Conservation (phyloP, 2,113 vertebrate genomes). For the Callipepla squamata region DNA sequence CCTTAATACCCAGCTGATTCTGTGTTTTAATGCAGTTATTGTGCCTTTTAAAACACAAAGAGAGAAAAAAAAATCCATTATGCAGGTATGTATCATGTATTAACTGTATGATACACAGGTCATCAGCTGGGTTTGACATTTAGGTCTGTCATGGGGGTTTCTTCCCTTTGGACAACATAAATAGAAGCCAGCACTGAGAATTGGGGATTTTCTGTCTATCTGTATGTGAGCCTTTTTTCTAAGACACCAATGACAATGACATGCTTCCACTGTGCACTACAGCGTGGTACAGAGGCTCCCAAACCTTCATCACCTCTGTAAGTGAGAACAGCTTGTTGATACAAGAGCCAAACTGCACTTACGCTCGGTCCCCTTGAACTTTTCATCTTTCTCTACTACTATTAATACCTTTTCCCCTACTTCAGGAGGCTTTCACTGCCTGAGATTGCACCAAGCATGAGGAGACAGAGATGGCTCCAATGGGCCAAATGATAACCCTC, state of each 20-base stretch:
- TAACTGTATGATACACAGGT: background rate
- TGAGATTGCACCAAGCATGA: background rate
- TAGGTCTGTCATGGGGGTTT: background rate
- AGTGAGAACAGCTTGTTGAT: background rate
- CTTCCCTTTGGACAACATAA: background rate
- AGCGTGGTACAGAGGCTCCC: background rate
- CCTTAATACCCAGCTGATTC: background rate
- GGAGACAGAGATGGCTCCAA: background rate
- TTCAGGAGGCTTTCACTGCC: background rate
- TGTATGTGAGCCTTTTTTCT: background rate
- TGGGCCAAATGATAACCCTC: background rate
- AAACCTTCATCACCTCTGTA: background rate
- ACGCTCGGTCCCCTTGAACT: background rate
- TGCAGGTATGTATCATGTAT: background rate
- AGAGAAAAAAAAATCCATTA: background rate
- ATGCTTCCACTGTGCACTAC: background rate
- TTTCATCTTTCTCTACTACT: background rate
- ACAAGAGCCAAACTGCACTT: background rate
- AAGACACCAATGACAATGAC: fast-evolving
- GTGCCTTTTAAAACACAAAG: background rate
- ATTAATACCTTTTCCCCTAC: background rate
- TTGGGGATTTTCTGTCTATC: background rate
- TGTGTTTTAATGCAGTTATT: background rate
- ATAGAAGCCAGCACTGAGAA: background rate
- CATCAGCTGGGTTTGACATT: background rate